Base-by-base conservation (phyloP, 2,797 vertebrate species). In the Alectoris magna region DNA sequence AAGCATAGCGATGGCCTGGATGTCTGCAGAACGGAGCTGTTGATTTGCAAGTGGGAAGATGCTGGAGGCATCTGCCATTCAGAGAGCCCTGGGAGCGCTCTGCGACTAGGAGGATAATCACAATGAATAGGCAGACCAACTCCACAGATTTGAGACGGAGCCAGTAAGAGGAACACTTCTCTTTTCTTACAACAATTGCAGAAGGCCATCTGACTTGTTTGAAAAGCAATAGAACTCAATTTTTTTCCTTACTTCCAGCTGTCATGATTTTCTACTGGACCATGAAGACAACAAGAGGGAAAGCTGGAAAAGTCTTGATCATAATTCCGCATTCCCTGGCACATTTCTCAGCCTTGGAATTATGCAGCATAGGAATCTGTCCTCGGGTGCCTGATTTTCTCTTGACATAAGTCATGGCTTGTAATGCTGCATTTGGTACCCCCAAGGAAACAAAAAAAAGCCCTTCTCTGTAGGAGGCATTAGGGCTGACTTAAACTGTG, bases 261-360 rank as follows among this genome's bases (percentile, higher is more conserved):
- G 73, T 70, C 84, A 68, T 15, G 34, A 31, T 85, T 93, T 90
- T 89, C 66, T 89, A 13, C 55, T 5, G 1, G 56, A 27, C 22
- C 24, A 43, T 12, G 34, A 89, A 91, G 76, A 87, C 55, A 77
- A 72, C 1, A 9, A 62, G 62, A 55, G 75, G 22, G 36, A 82
- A 87, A 91, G 26, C 74, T 85, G 78, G 48, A 79, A 71, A 83
- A 76, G 59, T 34, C 46, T 81, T 4, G 4, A 31, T 73, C 64
- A 17, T 78, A 81, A 85, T 81, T 86, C 80, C 88, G 70, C 79
- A 74, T 78, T 92, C 70, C 41, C 64, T 81, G 89, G 84, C 70
- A 90, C 11, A 5, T 82, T 71, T 77, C 64, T 93, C 56, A 58
- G 60, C 60, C 1, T 0, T 59, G 59, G 51, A 92, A 93, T 94